These are phyloP conservation scores for Tachina lurida DNA, from an alignment of 2,888 invertebrate genomes.

Conservation along the genomic window DNA sequence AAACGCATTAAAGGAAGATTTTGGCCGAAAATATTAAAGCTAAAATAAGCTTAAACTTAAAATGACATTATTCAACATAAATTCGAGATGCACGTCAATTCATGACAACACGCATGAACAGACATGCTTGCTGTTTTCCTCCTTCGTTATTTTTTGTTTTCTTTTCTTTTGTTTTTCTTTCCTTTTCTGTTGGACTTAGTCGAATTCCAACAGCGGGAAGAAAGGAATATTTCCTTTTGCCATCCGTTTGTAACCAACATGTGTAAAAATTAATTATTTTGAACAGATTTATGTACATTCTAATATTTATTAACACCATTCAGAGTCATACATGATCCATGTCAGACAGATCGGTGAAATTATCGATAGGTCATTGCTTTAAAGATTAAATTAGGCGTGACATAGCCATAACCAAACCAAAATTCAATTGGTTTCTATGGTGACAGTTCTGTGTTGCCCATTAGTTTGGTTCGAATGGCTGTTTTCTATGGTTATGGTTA, in stretches of 20 bases:
- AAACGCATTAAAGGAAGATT: constrained; percentile 34
- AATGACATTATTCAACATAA: constrained; percentile 73
- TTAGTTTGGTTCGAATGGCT: no score
- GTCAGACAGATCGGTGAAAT: no score
- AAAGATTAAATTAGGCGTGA: no score
- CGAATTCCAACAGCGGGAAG: background rate
- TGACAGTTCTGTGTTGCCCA: no score
- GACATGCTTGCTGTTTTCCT: constrained; percentile 31
- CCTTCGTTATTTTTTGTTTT: background rate
- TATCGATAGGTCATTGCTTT: no score
- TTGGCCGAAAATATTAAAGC: constrained; percentile 61
- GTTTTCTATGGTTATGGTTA: no score
- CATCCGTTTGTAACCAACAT: constrained; percentile 7
- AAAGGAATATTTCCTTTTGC: background rate
- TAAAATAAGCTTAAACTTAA: constrained; percentile 69
- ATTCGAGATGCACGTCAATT: constrained; percentile 74
- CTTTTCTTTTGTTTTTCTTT: background rate
- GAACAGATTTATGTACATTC: no score
- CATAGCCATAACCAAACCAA: no score
- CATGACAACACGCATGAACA: constrained; percentile 71
- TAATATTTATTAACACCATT: no score
- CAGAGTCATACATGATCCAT: no score
- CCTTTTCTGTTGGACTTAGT: background rate
- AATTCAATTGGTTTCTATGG: no score
- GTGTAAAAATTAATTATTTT: background rate